These are phyloP conservation scores for Drosophila watanabei DNA, from an alignment of 1,140 invertebrate species.

Conservation along the genomic window DNA sequence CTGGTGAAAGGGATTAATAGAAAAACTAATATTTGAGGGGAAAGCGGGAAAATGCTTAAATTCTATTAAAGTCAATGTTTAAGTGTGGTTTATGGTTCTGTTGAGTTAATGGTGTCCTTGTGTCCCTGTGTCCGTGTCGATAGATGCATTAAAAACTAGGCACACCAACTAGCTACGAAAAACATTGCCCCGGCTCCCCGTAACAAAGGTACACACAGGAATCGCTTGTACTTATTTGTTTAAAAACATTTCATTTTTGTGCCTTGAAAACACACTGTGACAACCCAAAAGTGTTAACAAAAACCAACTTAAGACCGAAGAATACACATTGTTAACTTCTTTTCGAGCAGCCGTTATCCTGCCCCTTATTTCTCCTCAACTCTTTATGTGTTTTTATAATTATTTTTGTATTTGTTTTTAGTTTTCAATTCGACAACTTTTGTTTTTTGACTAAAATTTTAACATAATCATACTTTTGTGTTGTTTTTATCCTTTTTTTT, in stretches of 20 bases:
- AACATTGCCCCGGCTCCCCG: conserved; percentile 53
- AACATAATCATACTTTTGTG: conserved; percentile 52
- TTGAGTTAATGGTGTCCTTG: conserved; percentile 23
- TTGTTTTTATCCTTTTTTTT: conserved; percentile 22
- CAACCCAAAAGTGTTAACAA: conserved; percentile 39
- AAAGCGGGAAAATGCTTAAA: conserved; percentile 53
- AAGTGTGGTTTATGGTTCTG: conserved; percentile 16
- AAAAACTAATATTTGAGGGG: conserved; percentile 2
- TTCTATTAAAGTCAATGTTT: conserved; percentile 35
- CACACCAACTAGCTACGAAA: conserved; percentile 79
- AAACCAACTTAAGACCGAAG: conserved; percentile 47
- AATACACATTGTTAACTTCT: conserved; percentile 54
- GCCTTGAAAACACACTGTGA: conserved; percentile 48
- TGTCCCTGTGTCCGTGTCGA: too few species aligned
- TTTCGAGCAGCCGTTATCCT: conserved; percentile 13
- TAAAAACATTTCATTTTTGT: conserved; percentile 60
- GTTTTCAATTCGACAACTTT: conserved; percentile 62
- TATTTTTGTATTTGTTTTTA: conserved; percentile 28
- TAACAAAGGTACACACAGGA: conserved; percentile 45
- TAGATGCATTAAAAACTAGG: conserved; percentile 75
- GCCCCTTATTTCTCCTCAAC: conserved; percentile 21
- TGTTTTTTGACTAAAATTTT: conserved; percentile 60
- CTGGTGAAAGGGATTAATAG: not conserved
- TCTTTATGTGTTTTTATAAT: conserved; percentile 29
- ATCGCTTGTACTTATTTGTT: conserved; percentile 54